phyloP scores from a whole-genome alignment of 2,888 invertebrate genomes.

The Drosophila formosana region DNA sequence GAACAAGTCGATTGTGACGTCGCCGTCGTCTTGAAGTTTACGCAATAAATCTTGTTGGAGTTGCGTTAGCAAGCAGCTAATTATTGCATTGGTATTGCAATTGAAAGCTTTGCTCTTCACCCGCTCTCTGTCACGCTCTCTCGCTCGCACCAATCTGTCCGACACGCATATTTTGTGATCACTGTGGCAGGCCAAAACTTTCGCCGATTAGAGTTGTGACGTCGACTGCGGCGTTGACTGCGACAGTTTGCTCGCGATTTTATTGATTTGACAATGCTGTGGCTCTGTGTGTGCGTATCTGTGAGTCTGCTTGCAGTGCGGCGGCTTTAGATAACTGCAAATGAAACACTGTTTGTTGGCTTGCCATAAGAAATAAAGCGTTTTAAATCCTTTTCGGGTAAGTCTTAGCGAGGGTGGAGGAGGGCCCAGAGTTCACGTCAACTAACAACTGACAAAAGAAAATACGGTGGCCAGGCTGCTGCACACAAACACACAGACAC shows the following conservation, averaged over 20 bases:
- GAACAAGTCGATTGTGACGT: constrained; percentile 41
- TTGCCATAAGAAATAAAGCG: constrained; percentile 40
- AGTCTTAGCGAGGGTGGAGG: constrained; percentile 23
- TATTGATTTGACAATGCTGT: constrained; percentile 65
- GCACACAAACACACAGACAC: constrained; percentile 42
- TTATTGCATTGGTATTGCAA: constrained; percentile 56
- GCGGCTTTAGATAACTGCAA: constrained; percentile 57
- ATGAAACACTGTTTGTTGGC: constrained; percentile 26
- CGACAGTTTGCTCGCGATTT: constrained; percentile 56
- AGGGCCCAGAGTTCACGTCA: constrained; percentile 62
- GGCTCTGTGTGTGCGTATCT: constrained; percentile 6
- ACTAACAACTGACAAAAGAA: constrained; percentile 76
- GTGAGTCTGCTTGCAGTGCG: constrained; percentile 21
- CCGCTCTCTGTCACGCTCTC: not conserved
- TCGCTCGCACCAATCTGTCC: not conserved
- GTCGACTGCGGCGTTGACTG: constrained; percentile 23
- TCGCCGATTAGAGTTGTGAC: constrained; percentile 11
- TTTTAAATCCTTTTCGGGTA: constrained; percentile 55
- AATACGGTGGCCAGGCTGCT: constrained; percentile 57
- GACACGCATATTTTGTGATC: constrained; percentile 23
- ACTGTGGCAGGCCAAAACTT: constrained; percentile 42
- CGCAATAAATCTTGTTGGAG: constrained; percentile 65
- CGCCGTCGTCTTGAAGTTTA: constrained; percentile 31
- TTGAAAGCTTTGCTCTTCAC: constrained; percentile 9
- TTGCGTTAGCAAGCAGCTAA: constrained; percentile 27